phyloP scores from a whole-genome alignment of 2,797 vertebrate species.

The Hemitrygon akajei region DNA sequence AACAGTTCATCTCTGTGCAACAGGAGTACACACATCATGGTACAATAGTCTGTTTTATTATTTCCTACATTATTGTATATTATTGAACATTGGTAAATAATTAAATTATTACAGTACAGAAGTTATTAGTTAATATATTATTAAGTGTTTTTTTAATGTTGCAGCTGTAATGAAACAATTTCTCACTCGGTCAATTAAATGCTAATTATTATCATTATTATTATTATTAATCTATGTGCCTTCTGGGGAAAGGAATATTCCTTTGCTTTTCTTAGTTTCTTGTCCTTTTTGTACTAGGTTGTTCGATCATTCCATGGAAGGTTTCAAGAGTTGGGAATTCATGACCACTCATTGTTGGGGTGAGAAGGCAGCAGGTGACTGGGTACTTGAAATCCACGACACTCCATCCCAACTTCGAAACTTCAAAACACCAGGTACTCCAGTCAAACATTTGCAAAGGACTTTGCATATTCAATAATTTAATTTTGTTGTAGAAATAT shows the following conservation, averaged over 20 bases:
- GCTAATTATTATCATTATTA: too few species aligned
- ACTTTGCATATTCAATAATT: background rate
- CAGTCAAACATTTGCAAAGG: background rate
- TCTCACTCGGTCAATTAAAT: too few species aligned
- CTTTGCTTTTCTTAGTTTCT: background rate
- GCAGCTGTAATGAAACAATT: too few species aligned
- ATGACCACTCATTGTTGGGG: constrained; percentile 99
- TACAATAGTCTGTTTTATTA: too few species aligned
- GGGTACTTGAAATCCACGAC: constrained; percentile 95
- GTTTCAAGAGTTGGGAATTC: constrained; percentile 99
- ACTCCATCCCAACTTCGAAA: constrained; percentile 92
- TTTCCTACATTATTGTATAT: too few species aligned
- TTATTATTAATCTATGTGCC: background rate
- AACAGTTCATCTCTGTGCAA: too few species aligned
- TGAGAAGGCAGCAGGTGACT: constrained; percentile 91
- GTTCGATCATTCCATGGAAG: constrained; percentile 99
- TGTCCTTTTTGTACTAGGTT: constrained; percentile 58
- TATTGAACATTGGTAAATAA: too few species aligned
- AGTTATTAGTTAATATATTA: too few species aligned
- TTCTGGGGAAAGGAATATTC: background rate
- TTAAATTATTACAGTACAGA: too few species aligned
- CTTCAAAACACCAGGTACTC: constrained; percentile 90
- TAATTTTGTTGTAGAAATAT: background rate
- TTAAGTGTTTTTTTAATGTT: too few species aligned
- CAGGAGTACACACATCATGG: too few species aligned